Conservation (phyloP, 2,113 vertebrate species). For the Fulmarus glacialis region DNA sequence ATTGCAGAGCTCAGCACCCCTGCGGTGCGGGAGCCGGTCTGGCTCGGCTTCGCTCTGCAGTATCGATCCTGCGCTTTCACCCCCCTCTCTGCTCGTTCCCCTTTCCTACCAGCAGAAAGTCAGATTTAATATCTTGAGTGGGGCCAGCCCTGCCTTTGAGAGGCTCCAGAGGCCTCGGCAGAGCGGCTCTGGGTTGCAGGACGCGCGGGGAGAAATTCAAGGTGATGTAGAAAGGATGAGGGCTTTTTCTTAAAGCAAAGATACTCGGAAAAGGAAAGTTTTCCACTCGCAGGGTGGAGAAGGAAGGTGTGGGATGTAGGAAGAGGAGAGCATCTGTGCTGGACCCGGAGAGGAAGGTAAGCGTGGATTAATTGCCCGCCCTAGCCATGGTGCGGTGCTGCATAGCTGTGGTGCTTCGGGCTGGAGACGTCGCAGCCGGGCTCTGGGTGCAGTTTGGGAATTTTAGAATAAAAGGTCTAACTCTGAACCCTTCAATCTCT, state of each 20-base stretch:
- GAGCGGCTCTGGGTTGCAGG: neutral
- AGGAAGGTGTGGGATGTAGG: neutral
- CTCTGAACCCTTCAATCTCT: neutral
- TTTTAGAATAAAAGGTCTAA: neutral
- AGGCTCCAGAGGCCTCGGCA: fast-evolving
- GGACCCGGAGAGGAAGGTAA: neutral
- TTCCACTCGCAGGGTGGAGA: neutral
- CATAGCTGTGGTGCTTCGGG: neutral
- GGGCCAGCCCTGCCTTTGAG: neutral
- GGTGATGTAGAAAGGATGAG: fast-evolving
- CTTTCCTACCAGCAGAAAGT: neutral
- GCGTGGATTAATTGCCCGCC: neutral
- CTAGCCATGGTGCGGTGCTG: fast-evolving
- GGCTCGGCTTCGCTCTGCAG: neutral
- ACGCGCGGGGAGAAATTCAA: neutral
- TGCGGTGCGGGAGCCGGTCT: fast-evolving
- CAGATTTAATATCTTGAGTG: neutral
- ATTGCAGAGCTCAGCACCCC: neutral
- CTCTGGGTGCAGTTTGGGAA: neutral
- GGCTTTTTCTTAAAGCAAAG: neutral
- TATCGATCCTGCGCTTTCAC: fast-evolving
- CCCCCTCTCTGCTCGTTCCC: neutral
- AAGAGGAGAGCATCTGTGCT: neutral
- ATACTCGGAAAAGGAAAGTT: neutral
- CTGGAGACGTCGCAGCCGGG: fast-evolving